phyloP scores from a whole-genome alignment of 2,797 vertebrate species.

The Lutjanus argentimaculatus region DNA sequence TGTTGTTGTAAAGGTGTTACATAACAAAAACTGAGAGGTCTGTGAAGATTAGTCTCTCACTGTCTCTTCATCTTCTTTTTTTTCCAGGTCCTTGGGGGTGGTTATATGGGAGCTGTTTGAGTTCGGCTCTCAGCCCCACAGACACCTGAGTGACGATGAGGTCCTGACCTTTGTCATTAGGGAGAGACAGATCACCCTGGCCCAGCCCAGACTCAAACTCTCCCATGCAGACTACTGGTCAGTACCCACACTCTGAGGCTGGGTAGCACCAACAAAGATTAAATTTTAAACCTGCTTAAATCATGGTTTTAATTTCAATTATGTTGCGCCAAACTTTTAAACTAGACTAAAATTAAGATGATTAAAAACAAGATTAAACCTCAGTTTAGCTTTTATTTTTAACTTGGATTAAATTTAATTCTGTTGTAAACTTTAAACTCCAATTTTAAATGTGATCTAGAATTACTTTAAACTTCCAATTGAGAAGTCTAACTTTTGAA shows the following conservation, averaged over 20 bases:
- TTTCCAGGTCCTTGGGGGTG: slow-evolving; percentile 92
- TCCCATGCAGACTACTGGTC: slow-evolving; percentile 95
- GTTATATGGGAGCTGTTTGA: slow-evolving; percentile 97
- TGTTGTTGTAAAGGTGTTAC: slow-evolving; percentile 38
- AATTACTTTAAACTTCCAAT: too few species aligned
- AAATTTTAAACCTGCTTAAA: too few species aligned
- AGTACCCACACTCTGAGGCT: slow-evolving; percentile 58
- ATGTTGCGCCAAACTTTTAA: too few species aligned
- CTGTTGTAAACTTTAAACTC: too few species aligned
- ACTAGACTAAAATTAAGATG: too few species aligned
- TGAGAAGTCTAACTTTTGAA: too few species aligned
- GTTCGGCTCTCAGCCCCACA: slow-evolving; percentile 94
- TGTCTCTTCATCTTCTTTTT: slow-evolving; percentile 25
- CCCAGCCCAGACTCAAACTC: slow-evolving; percentile 93
- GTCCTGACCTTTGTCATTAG: slow-evolving; percentile 94
- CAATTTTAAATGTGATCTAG: too few species aligned
- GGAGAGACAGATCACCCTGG: slow-evolving; percentile 94
- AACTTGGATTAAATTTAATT: too few species aligned
- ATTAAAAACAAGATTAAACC: too few species aligned
- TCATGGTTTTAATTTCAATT: too few species aligned
- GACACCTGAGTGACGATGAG: slow-evolving; percentile 94
- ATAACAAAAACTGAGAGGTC: slow-evolving; percentile 23
- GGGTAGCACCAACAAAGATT: too few species aligned
- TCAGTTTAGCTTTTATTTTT: too few species aligned
- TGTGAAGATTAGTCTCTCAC: slow-evolving; percentile 25